Conservation (phyloP, 2,797 vertebrate species). For the Anolis apletophallus region DNA sequence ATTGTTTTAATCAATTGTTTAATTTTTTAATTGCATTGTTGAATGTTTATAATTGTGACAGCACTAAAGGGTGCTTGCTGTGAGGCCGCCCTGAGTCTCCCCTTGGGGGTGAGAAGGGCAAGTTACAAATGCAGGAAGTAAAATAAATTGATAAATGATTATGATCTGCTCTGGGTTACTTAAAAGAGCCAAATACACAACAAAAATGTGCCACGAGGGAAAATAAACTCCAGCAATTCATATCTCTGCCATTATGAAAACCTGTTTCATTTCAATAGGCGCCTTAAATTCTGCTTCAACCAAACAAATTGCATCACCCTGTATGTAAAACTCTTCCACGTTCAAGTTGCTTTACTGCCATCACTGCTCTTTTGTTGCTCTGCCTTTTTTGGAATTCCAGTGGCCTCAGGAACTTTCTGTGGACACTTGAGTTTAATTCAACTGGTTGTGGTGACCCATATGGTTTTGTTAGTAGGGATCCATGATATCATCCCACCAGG, state of each 20-base stretch:
- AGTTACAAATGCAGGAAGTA: too few species aligned
- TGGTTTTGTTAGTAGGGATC: conserved; percentile 2
- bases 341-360: background rate
- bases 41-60: too few species aligned
- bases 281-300: background rate
- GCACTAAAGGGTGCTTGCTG: too few species aligned
- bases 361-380: background rate
- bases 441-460: background rate
- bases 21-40: too few species aligned
- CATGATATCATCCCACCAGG: background rate
- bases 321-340: too few species aligned
- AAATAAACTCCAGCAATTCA: background rate
- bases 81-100: too few species aligned
- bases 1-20: too few species aligned
- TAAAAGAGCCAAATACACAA: too few species aligned
- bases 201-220: background rate
- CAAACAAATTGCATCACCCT: background rate
- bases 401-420: background rate
- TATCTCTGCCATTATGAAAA: too few species aligned
- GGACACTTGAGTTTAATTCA: background rate
- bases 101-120: too few species aligned
- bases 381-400: background rate
- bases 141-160: too few species aligned
- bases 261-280: background rate
- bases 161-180: too few species aligned